Evolutionary conservation across 2,888 invertebrate genomes (phyloP), one percentile per base, ranked within the genome.

Genomic region (Sipha maydis): DNA sequence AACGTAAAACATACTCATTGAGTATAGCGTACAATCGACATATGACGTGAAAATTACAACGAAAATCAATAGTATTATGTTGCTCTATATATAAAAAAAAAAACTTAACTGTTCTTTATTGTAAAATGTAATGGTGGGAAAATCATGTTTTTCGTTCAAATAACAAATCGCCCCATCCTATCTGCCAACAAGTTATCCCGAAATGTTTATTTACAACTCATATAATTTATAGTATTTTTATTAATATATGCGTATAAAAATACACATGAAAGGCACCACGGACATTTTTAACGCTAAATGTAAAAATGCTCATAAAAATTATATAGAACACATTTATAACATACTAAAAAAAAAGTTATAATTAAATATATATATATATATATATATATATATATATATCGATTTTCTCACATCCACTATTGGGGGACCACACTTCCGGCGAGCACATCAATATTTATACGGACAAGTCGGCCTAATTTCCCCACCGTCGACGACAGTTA

Each of bases 381-480:
- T 34, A 34, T 34, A 34, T 34, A 41, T 41, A 41, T 41, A 41
- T 41, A 61, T 38, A 38, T 69, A 69, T 82, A 82, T 82, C 41
- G 82, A 82, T 82, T 82, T 82, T 82, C 48, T 82, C 48, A 48
- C 82, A 82, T 28, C 31, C 69, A 69, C 69, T 69, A 82, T 82
- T 31, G 19, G n/a, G 41, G 28, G 28, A 31, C 48, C 69, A 69
- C 69, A 82, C 82, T 82, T 82, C 82, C 82, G 82, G 69, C 31
- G 48, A 82, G 21, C 31, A 14, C 82, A 69, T 82, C 69, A 82
- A 82, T 82, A 82, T 82, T 82, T 82, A 69, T 80, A 41, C 67
- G 80, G 28, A 80, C 67, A 80, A 80, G 80, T 80, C 80, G 67
- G 80, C 80, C 80, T 80, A 67, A 80, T 80, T 80, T 80, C 28